Base-by-base conservation (phyloP, 1,140 invertebrate genomes). In the Drosophila ercepeae region DNA sequence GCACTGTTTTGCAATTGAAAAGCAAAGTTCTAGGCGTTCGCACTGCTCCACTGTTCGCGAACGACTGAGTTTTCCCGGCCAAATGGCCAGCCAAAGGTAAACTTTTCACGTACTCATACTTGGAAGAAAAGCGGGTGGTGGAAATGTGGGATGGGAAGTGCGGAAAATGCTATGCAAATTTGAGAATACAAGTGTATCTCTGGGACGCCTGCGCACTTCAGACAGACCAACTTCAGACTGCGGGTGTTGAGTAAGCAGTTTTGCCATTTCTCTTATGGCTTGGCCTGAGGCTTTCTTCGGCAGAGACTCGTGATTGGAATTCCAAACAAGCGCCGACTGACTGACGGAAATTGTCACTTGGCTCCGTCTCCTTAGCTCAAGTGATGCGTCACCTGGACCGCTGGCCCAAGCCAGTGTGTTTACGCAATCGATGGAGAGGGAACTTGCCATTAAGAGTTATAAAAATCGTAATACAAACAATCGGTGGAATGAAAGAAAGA, bases 51-150 rank as follows among this genome's bases (percentile, higher is more conserved):
- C 64, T 74, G 73, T 61, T 86, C 59, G 69, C 82, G 60, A 36
- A 44, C 72, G 60, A 86, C 82, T 86, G 69, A 86, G 77, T 88
- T 88, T 71, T 27, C 57, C 77, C 48, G 48, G 32, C 68, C 63
- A 59, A 61, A n/a, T 70, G 55, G 61, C 52, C 51, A 44, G 8
- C 25, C 54, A 42, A 77, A 88, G 73, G 81, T 86, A 88, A 84
- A 86, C 82, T 86, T 75, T 59, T 34, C 29, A 57, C 42, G 57
- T 3, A 21, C 21, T 21, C 21, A 11, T 53, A 44, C 50, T 36
- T 48, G 39, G 48, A 34, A 25, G 55, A 39, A 42, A 54, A 41
- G 14, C 21, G 14, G 34, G 25, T 14, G 36, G 34, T 0, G 21
- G 21, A n/a, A n/a, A 21, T 21, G 21, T 2, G 4, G 3, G 34